phyloP scores from a whole-genome alignment of 2,797 vertebrate genomes.

The Amblyraja radiata region DNA sequence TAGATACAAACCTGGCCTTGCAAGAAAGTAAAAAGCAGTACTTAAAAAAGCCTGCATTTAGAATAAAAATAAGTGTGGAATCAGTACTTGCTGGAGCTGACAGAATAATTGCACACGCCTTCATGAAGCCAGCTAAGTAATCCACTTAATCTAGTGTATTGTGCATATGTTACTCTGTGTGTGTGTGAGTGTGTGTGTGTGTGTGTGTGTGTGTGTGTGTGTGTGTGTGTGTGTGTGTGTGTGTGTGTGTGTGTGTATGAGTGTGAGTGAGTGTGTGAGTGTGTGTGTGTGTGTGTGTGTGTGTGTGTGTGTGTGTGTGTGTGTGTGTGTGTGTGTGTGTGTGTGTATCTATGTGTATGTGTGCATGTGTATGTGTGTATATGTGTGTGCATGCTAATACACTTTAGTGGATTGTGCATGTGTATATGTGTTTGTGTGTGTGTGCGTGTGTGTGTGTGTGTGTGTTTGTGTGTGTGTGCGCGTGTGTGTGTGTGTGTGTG shows the following conservation, averaged over 20 bases:
- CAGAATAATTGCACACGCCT: constrained; percentile 2
- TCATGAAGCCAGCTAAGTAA: background rate
- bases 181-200: background rate
- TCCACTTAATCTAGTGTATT: background rate
- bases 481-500: too few relatives aligned
- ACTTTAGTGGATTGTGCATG: too few relatives aligned
- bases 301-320: background rate
- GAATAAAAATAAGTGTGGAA: background rate
- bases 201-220: too few relatives aligned
- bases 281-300: background rate
- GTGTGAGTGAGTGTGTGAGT: background rate
- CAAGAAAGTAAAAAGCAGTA: background rate
- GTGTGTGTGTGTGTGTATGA: background rate
- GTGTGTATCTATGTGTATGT: background rate
- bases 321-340: background rate
- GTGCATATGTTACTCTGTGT: background rate
- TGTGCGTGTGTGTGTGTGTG: too few relatives aligned
- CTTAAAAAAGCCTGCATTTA: constrained; percentile 2
- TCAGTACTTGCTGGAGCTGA: background rate
- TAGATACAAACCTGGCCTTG: background rate
- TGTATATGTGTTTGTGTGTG: too few relatives aligned
- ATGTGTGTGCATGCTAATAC: background rate
- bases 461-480: too few relatives aligned
- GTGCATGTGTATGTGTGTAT: background rate
- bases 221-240: background rate